Evolutionary conservation across 2,888 invertebrate genomes (phyloP), one percentile per base, ranked within the genome.

Genomic region (Calameuta pallipes): DNA sequence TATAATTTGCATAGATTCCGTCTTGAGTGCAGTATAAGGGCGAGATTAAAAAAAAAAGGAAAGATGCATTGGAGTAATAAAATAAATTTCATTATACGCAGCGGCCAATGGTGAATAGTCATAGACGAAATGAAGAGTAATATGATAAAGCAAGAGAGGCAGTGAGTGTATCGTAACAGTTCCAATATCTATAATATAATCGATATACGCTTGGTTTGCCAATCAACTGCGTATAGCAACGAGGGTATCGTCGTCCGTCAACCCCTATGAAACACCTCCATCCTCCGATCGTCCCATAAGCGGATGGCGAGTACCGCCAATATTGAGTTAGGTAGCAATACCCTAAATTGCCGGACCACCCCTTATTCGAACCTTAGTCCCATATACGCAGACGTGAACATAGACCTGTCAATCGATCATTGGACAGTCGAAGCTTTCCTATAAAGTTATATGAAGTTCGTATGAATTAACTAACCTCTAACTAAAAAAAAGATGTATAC

Each of bases 311-410:
- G 83, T 83, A 83, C 84, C 83, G 79, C 84, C 85, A 85, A 88
- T 88, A 87, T 89, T 85, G 85, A 86, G 86, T 88, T 87, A 87
- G 84, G 81, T 82, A 83, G 84, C 86, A 85, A 85, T 86, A 84
- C 84, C 83, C 86, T 85, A 87, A 87, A 89, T 88, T 87, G 84
- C 84, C 81, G 78, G 83, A 81, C 83, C 83, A 76, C 75, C 76
- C 79, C 79, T 56, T 56, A 23, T 9, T 56, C 23, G 56, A 56
- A 9, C 23, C 56, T 56, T 9, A 56, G 56, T 23, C 23, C 23
- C 23, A 23, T 56, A 56, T 56, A 56, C 23, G 23, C 23, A 56
- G 23, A 23, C 56, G 56, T 23, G 56, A 9, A 23, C 6, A 56
- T 23, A 23, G 56, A 23, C 23, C 23, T 56, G 23, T 56, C 56